Conservation (phyloP, 2,888 invertebrate genomes). For the Scotopteryx bipunctaria region DNA sequence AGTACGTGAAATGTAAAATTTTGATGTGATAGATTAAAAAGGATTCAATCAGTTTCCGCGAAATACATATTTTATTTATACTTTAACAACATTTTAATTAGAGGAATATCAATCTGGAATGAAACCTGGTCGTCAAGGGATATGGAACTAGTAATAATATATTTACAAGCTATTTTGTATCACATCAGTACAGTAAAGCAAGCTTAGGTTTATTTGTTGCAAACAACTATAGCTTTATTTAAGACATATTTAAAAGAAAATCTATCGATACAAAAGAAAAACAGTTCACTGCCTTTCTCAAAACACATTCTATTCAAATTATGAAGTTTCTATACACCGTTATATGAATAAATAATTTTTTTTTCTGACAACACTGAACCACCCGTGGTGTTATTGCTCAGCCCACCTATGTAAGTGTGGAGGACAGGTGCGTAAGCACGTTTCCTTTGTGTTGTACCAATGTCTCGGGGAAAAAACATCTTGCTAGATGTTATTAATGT, state of each 20-base stretch:
- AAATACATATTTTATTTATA: too few species aligned
- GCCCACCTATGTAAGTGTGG: conserved; percentile 36
- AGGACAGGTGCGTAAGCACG: conserved; percentile 45
- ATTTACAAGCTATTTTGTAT: too few species aligned
- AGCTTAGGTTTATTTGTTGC: too few species aligned
- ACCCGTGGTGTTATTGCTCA: conserved; percentile 34
- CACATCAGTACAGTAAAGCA: too few species aligned
- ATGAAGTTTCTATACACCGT: not conserved
- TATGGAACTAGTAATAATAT: too few species aligned
- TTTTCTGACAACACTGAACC: conserved; percentile 22
- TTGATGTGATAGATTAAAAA: not conserved
- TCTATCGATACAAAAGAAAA: too few species aligned
- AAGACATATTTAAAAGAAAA: too few species aligned
- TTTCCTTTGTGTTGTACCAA: conserved; percentile 38
- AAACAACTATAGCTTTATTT: too few species aligned
- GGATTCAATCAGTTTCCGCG: not conserved
- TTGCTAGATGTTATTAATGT: not conserved
- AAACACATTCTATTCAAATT: conserved; percentile 3
- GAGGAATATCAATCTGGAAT: too few species aligned
- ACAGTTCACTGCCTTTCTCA: not conserved
- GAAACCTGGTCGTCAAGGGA: too few species aligned
- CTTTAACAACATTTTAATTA: too few species aligned
- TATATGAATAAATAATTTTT: conserved; percentile 14
- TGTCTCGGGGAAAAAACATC: conserved; percentile 6
- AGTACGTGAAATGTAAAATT: conserved; percentile 5